Base-by-base conservation (phyloP, 64 coral and sea anemone genomes). In the Montipora cactus region DNA sequence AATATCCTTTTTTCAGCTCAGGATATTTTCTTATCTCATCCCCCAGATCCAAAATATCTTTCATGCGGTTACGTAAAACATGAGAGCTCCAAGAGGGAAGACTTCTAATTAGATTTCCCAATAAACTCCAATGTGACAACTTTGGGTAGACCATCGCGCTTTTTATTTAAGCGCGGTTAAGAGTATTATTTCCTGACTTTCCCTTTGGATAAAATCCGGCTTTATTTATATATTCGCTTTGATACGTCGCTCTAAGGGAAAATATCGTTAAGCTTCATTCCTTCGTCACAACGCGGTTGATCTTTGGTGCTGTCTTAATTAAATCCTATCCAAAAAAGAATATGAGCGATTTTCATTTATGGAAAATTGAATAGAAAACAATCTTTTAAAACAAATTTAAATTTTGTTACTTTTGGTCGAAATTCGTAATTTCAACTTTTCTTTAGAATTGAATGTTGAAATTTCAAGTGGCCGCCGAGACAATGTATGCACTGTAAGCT, bases 1-100 rank as follows among this genome's bases (percentile, higher is more conserved):
- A 71, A 23, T 71, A 71, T 71, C 68, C 68, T 71, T 71, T 71
- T 8, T n/a, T 71, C 5, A 71, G 20, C 19, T 20, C 20, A 71
- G 68, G 68, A 71, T 71, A 71, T 71, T 71, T 71, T 21, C 68
- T 71, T 71, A 71, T 71, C 68, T 71, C 21, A 71, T 5, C 18
- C 18, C 18, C 68, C 61, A 64, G 19, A 71, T 21, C 68, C 21
- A 23, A 71, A 71, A 71, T 71, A 21, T 71, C 68, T 7, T 23
- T 71, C 5, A 71, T 67, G 21, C 8, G 5, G 68, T 23, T 71
- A 71, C 68, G 5, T 71, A n/a, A 20, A 71, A 71, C 68, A 23
- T 71, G 16, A 71, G 18, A 71, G 61, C 68, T 8, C 68, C 68
- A 71, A 71, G 18, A 71, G 68, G 2, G 68, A 21, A 23, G 68